These are phyloP conservation scores for Cacoxenus indagator DNA, from an alignment of 2,888 invertebrate genomes.

Conservation along the genomic window DNA sequence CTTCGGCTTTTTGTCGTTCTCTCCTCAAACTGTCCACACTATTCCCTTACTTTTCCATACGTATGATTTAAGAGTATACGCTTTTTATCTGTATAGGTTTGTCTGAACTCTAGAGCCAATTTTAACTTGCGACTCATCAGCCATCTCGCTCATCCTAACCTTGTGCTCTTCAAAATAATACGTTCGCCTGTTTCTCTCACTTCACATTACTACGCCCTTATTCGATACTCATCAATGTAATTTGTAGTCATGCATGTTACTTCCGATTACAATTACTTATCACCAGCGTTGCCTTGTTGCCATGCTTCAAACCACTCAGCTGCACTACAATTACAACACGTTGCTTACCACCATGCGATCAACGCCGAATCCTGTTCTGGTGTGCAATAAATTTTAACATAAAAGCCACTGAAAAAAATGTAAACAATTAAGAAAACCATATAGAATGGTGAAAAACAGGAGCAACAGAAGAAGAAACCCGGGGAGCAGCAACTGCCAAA, in stretches of 20 bases:
- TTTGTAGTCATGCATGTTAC: background rate
- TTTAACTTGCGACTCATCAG: too few species aligned
- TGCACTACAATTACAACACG: background rate
- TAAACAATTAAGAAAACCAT: conserved; percentile 8
- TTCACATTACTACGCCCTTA: background rate
- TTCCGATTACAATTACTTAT: background rate
- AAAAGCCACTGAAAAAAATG: background rate
- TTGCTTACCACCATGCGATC: background rate
- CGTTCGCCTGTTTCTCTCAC: background rate
- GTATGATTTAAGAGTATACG: too few species aligned
- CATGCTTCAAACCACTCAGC: background rate
- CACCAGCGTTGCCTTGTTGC: background rate
- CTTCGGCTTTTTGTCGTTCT: too few species aligned
- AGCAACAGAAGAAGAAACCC: background rate
- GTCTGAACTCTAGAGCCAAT: too few species aligned
- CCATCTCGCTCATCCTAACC: too few species aligned
- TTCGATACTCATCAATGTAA: background rate
- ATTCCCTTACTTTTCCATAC: too few species aligned
- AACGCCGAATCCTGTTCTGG: background rate
- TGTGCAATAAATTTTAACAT: background rate
- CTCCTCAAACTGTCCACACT: too few species aligned
- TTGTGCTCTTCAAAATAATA: background rate
- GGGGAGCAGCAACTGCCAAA: background rate
- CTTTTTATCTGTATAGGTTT: too few species aligned
- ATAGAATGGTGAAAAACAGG: background rate